These are phyloP conservation scores for Oscheius sp. DNA, from an alignment of 2,888 invertebrate species.

Conservation along the genomic window DNA sequence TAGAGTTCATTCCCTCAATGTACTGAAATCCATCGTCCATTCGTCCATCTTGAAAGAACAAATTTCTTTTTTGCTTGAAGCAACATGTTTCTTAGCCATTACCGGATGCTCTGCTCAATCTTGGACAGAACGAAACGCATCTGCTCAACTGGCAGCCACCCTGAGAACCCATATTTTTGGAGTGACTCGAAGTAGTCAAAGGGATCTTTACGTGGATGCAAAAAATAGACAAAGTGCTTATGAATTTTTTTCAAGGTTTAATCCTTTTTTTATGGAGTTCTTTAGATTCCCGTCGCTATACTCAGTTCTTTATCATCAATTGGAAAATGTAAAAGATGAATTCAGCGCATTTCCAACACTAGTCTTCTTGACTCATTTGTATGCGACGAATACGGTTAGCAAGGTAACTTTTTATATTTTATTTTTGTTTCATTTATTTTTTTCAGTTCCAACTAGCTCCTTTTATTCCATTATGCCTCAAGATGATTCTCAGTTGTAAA, in stretches of 20 bases:
- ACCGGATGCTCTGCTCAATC: slow-evolving; percentile 44
- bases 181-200: slow-evolving; percentile 45
- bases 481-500: slow-evolving; percentile 39
- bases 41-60: slow-evolving; percentile 81
- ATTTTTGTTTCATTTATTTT: background rate
- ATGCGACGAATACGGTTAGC: slow-evolving; percentile 30
- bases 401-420: background rate
- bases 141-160: slow-evolving; percentile 55
- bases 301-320: slow-evolving; percentile 27
- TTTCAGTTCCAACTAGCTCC: slow-evolving; percentile 36
- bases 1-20: slow-evolving; percentile 83
- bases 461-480: slow-evolving; percentile 39
- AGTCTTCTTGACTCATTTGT: slow-evolving; percentile 52
- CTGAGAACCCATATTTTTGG: slow-evolving; percentile 49
- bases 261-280: background rate
- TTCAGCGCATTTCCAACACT: slow-evolving; percentile 52
- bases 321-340: slow-evolving; percentile 17
- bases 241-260: slow-evolving; percentile 60
- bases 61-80: slow-evolving; percentile 65
- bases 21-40: slow-evolving; percentile 83
- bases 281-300: slow-evolving; percentile 36
- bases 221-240: slow-evolving; percentile 53
- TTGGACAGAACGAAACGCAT: slow-evolving; percentile 61
- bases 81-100: slow-evolving; percentile 36
- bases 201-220: slow-evolving; percentile 38